Conservation (phyloP, 2,888 invertebrate genomes). For the Arge pagana region DNA sequence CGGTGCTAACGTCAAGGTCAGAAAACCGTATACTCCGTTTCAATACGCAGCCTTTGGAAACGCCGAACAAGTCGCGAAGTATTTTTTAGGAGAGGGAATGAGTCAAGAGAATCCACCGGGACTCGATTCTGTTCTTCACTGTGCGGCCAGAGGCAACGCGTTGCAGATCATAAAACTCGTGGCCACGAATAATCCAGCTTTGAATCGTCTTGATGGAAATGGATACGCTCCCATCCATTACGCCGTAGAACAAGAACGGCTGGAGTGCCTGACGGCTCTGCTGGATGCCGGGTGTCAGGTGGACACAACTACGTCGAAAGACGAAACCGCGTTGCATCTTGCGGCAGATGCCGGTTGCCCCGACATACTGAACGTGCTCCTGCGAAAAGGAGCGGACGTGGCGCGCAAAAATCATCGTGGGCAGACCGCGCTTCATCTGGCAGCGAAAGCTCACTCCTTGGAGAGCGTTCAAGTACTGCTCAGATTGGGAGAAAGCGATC, state of each 20-base stretch:
- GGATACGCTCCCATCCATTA: constrained; percentile 82
- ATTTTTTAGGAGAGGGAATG: constrained; percentile 75
- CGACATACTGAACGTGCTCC: constrained; percentile 73
- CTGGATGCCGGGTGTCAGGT: constrained; percentile 74
- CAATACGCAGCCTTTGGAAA: constrained; percentile 92
- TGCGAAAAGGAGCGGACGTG: constrained; percentile 57
- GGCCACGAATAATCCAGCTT: constrained; percentile 74
- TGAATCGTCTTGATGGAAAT: constrained; percentile 75
- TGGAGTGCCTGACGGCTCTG: constrained; percentile 75
- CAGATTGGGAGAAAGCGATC: constrained; percentile 44
- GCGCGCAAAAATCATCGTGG: constrained; percentile 54
- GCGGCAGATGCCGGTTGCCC: constrained; percentile 87
- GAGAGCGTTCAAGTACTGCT: constrained; percentile 51
- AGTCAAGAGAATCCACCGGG: constrained; percentile 68
- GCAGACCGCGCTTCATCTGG: constrained; percentile 61
- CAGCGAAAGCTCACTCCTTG: constrained; percentile 53
- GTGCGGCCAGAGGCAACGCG: constrained; percentile 83
- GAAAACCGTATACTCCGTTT: constrained; percentile 78
- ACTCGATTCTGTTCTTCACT: constrained; percentile 81
- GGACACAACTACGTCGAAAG: constrained; percentile 73
- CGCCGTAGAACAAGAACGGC: constrained; percentile 78
- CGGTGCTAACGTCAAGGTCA: constrained; percentile 72
- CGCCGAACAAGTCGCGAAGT: constrained; percentile 77
- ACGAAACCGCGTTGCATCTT: constrained; percentile 80
- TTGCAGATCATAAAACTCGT: constrained; percentile 79